Evolutionary conservation across 2,888 invertebrate species (phyloP), one percentile per base, ranked within the genome.

Genomic region (Drosophila colorata): DNA sequence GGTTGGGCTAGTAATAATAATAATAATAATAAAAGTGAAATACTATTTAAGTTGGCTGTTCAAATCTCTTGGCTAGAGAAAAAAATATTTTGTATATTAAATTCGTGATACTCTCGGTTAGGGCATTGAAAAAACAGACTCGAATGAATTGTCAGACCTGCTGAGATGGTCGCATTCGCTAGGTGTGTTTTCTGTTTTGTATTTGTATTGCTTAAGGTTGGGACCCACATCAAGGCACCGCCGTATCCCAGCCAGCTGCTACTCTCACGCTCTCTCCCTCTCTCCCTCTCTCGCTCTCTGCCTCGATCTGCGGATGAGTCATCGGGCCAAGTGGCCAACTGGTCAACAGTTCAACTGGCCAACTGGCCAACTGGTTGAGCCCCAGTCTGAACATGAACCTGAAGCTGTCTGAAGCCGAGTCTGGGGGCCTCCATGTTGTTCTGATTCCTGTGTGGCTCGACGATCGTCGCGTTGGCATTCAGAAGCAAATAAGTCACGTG

Each of bases 401-500:
- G 25, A 25, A n/a, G n/a, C n/a, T 4, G 20, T 1, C 20, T 58
- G 49, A 31, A 47, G 46, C 63, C 28, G 38, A 33, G 51, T 20
- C 47, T 37, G 23, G 14, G 14, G 46, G 44, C 38, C 53, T 44
- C 53, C 59, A 56, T 67, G 66, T 65, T 79, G 70, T 60, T 69
- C 74, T 63, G 66, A 61, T 77, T 60, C 76, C 67, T 78, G 78
- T 78, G 78, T 78, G 78, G 75, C 64, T 60, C 74, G n/a, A 9
- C 53, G 70, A 73, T 75, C 63, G 37, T 8, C 16, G 61, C 56
- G 60, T 40, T 52, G 67, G 87, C 80, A 87, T 81, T 82, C 88
- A 89, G 82, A 89, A 87, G 82, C 90, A 89, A 90, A 90, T 90
- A 90, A 90, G 91, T 91, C 90, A 90, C 90, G 77, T 91, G 87